Evolutionary conservation across 92 coral and sea anemone genomes (phyloP).

Genomic region (Epizoanthus rinbou): DNA sequence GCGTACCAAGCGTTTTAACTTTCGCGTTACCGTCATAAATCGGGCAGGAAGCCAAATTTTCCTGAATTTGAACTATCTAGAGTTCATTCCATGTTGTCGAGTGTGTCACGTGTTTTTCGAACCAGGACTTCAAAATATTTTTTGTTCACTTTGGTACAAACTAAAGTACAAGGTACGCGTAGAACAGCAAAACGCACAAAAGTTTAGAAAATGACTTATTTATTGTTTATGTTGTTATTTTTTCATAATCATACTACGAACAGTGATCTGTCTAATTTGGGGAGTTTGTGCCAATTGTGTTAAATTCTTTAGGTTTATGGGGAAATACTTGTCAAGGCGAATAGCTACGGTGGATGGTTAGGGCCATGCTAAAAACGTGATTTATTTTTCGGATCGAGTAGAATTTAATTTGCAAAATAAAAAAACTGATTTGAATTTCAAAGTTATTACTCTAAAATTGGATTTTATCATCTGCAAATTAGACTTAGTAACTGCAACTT

Average conservation of each 20-base stretch:
- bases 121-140: neutral
- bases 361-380: too few relatives aligned
- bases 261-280: conserved; percentile 34
- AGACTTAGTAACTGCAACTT: too few relatives aligned
- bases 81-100: conserved; percentile 33
- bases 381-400: too few relatives aligned
- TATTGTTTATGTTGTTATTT: conserved; percentile 51
- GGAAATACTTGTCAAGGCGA: conserved; percentile 62
- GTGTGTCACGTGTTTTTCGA: conserved; percentile 28
- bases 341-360: conserved; percentile 56
- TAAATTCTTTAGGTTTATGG: conserved; percentile 38
- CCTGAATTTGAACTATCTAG: too few relatives aligned
- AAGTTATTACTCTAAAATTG: too few relatives aligned
- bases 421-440: too few relatives aligned
- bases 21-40: too few relatives aligned
- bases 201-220: conserved; percentile 38
- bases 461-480: conserved; percentile 52
- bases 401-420: too few relatives aligned
- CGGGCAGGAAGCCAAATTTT: too few relatives aligned
- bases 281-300: conserved; percentile 34
- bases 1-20: too few relatives aligned
- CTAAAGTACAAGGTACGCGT: conserved; percentile 42
- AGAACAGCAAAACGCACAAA: conserved; percentile 34
- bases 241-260: conserved; percentile 30
- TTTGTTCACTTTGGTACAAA: neutral